A percentile compares a stretch with the other conserved stretches of the same genome.
Conservation (phyloP, 2,113 vertebrate species). For the Saimiri boliviensis region DNA sequence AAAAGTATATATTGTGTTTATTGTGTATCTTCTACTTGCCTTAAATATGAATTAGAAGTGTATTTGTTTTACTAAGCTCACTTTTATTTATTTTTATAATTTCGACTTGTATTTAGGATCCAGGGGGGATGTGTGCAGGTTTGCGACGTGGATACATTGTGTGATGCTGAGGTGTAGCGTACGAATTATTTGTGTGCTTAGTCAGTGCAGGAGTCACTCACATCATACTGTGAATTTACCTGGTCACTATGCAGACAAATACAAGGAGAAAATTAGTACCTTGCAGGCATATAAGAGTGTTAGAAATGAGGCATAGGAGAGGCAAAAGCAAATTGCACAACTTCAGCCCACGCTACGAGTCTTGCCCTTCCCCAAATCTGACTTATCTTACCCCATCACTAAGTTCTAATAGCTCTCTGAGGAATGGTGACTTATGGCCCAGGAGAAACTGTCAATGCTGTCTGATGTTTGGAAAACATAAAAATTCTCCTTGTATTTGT, state of each 20-base stretch:
- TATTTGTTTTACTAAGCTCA: background rate
- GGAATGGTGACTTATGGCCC: conserved; percentile 41
- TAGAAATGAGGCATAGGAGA: conserved; percentile 21
- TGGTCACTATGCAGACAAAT: background rate
- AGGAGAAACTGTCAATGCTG: conserved; percentile 53
- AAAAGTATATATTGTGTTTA: background rate
- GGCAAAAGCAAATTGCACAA: background rate
- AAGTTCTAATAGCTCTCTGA: conserved; percentile 27
- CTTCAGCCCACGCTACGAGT: background rate
- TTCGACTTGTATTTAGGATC: too few relatives aligned
- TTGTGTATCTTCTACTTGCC: background rate
- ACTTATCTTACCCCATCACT: conserved; percentile 15
- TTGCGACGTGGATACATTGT: too few relatives aligned
- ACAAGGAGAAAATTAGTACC: background rate
- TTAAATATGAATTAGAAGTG: background rate
- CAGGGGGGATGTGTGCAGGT: too few relatives aligned
- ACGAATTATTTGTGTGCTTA: background rate
- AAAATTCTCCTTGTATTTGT: conserved; percentile 73
- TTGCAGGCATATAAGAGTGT: background rate
- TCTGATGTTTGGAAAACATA: conserved; percentile 63
- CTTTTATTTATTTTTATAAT: background rate
- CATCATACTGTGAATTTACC: background rate
- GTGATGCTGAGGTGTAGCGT: too few relatives aligned
- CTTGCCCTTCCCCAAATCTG: conserved; percentile 21
- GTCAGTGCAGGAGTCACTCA: background rate